Base-by-base conservation (phyloP, 2,797 vertebrate species). In the Champsocephalus gunnari region DNA sequence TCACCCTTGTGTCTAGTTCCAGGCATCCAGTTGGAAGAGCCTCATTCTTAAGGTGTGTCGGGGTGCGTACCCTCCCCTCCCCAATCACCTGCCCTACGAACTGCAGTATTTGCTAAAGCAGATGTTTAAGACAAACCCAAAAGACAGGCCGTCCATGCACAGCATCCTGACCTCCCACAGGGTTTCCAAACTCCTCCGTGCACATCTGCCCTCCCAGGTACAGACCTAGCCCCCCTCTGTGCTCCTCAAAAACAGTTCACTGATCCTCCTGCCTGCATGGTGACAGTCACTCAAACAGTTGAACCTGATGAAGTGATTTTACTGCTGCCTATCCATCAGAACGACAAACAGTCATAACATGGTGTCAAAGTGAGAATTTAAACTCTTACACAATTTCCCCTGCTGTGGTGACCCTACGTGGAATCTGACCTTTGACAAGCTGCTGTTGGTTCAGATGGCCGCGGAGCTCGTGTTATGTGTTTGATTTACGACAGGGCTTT, bases 11-110 rank as follows among this genome's bases (percentile, higher is more conserved):
- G 75, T 91, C 72, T 84, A 99, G 98, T 99, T 99, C 90, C 96
- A 99, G 93, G 96, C 97, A 3, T 89, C 88, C 9, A 98, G 97
- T 91, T 99, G 97, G 97, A 99, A 97, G 91, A 96, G 92, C 83
- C 95, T 99, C 73, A 97, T 99, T 63, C 91, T 99, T 21, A 98
- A 97, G 93, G 97, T 99, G 90, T 98, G 97, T 79, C 94, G 96
- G 53, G 97, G 98, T 3, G 86, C 96, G 0, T 95, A 96, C 69
- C 79, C 86, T 19, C 96, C 97, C 3, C 91, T 98, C 41, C 97
- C 97, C 0, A 78, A 71, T 45, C 96, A 95, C 66, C 95, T 97
- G 83, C 96, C 96, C 48, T 97, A 93, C 9, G 97, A 99, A 62
- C 92, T 99, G 75, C 97, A 95, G 63, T 93, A 93, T 78, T 88